Evolutionary conservation across 2,113 vertebrate genomes (phyloP), one percentile per base, ranked within the genome.

Genomic region (Boleophthalmus pectinirostris): DNA sequence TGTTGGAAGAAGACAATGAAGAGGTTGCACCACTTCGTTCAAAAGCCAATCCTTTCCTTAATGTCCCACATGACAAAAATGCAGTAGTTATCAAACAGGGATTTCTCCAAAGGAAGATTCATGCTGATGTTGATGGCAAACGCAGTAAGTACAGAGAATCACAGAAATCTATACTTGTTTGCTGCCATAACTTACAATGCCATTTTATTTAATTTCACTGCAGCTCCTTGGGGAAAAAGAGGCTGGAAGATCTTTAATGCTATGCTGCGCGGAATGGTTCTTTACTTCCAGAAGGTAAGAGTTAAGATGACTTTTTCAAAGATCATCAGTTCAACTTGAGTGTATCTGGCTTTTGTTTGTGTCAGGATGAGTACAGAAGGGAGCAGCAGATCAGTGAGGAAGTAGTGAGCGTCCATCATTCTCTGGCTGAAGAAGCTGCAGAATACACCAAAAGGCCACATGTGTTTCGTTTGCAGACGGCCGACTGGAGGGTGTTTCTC

Each of bases 401-500:
- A 60, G 94, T 95, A 0, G 81, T 98, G 57, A 96, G 96, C 2
- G 87, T 98, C 2, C 96, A 97, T 77, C 97, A 98, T n/a, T 93
- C 96, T 0, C 80, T 98, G 91, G 95, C 96, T 0, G 94, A 94
- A 66, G 88, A 73, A 0, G 97, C 95, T 3, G 78, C 79, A 4
- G 88, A 95, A 7, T 98, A 98, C 88, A 96, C 94, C 89, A 98
- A 98, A 85, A 95, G 90, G 70, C 95, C 95, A 0, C 77, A 97
- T 0, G 96, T 98, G 38, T 95, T 98, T 85, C 95, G 95, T 47
- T 84, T 98, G 77, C 95, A 97, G 85, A 97, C 96, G 0, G 96
- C 96, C 0, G 96, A 98, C 82, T 95, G 95, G 95, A 94, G 96
- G 25, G 87, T 98, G 76, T 96, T 97, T 83, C 95, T 97, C n/a